Conservation (phyloP, 2,113 vertebrate species). For the Pholis gunnellus region DNA sequence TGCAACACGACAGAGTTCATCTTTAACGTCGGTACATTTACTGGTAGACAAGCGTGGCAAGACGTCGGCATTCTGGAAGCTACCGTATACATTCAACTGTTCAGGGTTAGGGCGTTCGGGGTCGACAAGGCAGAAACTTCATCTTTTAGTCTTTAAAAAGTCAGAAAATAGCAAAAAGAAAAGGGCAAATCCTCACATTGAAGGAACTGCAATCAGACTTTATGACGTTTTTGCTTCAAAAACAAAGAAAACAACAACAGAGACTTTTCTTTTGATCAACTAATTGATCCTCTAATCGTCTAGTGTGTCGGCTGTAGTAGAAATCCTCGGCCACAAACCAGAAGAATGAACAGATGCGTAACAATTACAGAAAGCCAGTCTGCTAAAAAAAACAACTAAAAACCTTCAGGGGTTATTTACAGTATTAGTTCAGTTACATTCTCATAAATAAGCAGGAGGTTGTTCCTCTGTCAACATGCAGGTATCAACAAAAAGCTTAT, state of each 20-base stretch:
- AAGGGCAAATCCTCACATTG: not conserved
- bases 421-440: not conserved
- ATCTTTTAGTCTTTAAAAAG: not conserved
- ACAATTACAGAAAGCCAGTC: too few species aligned
- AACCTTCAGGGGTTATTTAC: not conserved
- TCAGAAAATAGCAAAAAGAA: not conserved
- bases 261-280: too few species aligned
- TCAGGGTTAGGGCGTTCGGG: not conserved
- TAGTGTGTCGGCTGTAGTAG: not conserved
- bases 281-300: not conserved
- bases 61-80: not conserved
- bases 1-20: slow-evolving; percentile 26
- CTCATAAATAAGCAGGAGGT: slow-evolving; percentile 4
- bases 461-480: not conserved
- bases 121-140: not conserved
- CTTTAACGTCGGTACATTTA: not conserved
- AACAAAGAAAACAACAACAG: not conserved
- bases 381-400: too few species aligned
- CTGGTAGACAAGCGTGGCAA: not conserved
- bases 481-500: slow-evolving; percentile 24
- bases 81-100: not conserved
- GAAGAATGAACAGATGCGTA: too few species aligned
- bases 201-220: not conserved
- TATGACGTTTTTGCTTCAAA: not conserved
- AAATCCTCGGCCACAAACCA: not conserved